These are phyloP conservation scores for Rhyzopertha dominica DNA, from an alignment of 1,140 invertebrate genomes.

Conservation along the genomic window DNA sequence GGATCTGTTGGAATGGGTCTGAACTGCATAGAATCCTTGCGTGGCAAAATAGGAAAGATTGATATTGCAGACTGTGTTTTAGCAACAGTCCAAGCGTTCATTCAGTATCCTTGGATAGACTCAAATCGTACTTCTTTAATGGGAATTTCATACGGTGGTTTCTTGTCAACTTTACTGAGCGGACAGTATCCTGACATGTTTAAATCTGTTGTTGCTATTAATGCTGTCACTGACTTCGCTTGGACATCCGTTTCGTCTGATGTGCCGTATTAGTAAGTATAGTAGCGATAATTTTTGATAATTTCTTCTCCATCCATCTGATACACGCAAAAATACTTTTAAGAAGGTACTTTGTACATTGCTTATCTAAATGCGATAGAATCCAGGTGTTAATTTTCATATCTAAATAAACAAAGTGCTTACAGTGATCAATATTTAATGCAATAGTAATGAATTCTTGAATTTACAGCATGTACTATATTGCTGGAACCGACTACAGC, in stretches of 20 bases:
- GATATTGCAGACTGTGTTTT: slow-evolving; percentile 81
- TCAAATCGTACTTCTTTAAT: slow-evolving; percentile 52
- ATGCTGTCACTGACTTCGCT: slow-evolving; percentile 75
- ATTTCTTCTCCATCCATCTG: too few relatives aligned
- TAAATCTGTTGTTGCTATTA: slow-evolving; percentile 64
- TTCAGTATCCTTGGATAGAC: slow-evolving; percentile 53
- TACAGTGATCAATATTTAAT: too few relatives aligned
- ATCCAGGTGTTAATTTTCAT: too few relatives aligned
- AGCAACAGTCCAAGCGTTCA: slow-evolving; percentile 52
- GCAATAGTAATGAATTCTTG: not conserved
- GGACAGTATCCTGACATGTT: slow-evolving; percentile 75
- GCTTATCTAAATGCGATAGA: too few relatives aligned
- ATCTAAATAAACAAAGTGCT: too few relatives aligned
- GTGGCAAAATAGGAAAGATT: slow-evolving; percentile 66
- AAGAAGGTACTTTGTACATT: too few relatives aligned
- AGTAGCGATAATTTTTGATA: slow-evolving; percentile 1
- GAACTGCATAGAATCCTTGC: slow-evolving; percentile 64
- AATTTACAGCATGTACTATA: slow-evolving; percentile 50
- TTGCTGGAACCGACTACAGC: slow-evolving; percentile 50
- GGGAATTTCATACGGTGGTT: slow-evolving; percentile 93
- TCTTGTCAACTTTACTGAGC: slow-evolving; percentile 78
- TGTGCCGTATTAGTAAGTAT: slow-evolving; percentile 79
- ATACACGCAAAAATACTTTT: too few relatives aligned
- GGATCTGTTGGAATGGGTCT: slow-evolving; percentile 82
- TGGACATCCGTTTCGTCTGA: slow-evolving; percentile 65